Base-by-base conservation (phyloP, 2,888 invertebrate species). In the Eupithecia exiguata region DNA sequence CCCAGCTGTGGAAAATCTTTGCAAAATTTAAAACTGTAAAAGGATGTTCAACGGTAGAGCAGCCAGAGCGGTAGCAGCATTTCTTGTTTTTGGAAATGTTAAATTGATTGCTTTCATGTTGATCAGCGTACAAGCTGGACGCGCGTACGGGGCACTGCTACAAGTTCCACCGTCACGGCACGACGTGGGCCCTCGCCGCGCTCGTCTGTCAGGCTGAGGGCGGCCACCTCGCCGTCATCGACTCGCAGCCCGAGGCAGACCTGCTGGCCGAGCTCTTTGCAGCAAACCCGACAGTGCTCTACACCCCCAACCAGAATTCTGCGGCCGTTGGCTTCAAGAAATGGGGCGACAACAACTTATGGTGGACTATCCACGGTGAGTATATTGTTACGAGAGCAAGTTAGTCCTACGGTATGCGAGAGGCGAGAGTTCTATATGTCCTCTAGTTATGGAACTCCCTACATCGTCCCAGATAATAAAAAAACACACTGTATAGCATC, bases 341-440 rank as follows among this genome's bases (percentile, higher is more conserved):
- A 62, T 69, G 69, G 69, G 43, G 30, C 16, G 14, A 40, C 40
- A 10, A 30, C 12, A 18, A 61, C 5, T 35, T 16, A 12, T 71
- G 70, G 70, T 71, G 70, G 70, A 71, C 70, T n/a, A 71, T 71
- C 18, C 70, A 71, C 18, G 70, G 70, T 71, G 5, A 58, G 53
- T 58, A 7, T 46, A 43, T 46, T 46, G 6, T 30, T 30, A 30
- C 30, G 2, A 4, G 30, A 30, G 30, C 30, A 3, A 30, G 30
- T 9, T 12, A 9, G 10, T 53, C 0, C 16, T n/a, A 21, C n/a
- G n/a, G n/a, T 49, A 49, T 49, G 49, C 49, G 21, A 9, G n/a
- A 49, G 49, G n/a, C 18, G 43, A 4, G 1, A n/a, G 6, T 18
- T 46, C 6, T 49, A 3, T 49, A 6, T n/a, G 16, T 9, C 9